These are phyloP conservation scores for Drosophila trichaetosa DNA, from an alignment of 2,888 invertebrate species.

Conservation along the genomic window DNA sequence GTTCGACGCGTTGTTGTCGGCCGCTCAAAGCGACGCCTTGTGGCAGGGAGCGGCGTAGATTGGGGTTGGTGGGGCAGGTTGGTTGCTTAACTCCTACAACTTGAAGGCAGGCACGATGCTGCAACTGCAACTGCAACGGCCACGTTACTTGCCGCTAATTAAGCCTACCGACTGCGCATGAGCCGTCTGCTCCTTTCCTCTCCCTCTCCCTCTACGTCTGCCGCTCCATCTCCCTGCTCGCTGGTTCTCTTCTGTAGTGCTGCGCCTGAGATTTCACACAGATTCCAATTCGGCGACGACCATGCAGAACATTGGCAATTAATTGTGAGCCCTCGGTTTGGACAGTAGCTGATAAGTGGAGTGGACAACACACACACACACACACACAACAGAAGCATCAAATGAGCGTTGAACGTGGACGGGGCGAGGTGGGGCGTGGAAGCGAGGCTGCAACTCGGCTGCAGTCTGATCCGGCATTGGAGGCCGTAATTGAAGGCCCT, in stretches of 20 bases:
- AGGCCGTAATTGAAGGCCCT: slow-evolving; percentile 67
- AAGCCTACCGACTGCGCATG: slow-evolving; percentile 77
- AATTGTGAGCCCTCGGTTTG: slow-evolving; percentile 70
- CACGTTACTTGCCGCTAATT: slow-evolving; percentile 83
- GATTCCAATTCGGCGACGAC: slow-evolving; percentile 68
- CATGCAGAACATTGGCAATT: slow-evolving; percentile 76
- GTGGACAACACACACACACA: slow-evolving; percentile 53
- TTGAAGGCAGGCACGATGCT: slow-evolving; percentile 44
- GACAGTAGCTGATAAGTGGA: slow-evolving; percentile 76
- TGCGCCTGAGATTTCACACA: slow-evolving; percentile 74
- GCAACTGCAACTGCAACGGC: slow-evolving; percentile 32
- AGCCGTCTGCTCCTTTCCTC: slow-evolving; percentile 28
- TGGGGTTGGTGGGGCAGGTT: background rate
- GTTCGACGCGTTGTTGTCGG: slow-evolving; percentile 52
- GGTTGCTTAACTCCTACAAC: slow-evolving; percentile 61
- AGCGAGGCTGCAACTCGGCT: slow-evolving; percentile 1
- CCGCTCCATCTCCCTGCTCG: slow-evolving; percentile 6
- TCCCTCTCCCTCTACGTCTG: background rate
- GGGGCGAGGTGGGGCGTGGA: background rate
- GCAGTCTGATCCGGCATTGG: slow-evolving; percentile 25
- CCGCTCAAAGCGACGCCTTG: slow-evolving; percentile 49
- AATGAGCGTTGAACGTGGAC: slow-evolving; percentile 27
- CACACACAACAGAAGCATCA: slow-evolving; percentile 23
- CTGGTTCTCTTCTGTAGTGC: slow-evolving; percentile 4
- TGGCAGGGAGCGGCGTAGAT: background rate